Evolutionary conservation across 2,888 invertebrate species (phyloP).

Genomic region (Eustalomyia histrio): DNA sequence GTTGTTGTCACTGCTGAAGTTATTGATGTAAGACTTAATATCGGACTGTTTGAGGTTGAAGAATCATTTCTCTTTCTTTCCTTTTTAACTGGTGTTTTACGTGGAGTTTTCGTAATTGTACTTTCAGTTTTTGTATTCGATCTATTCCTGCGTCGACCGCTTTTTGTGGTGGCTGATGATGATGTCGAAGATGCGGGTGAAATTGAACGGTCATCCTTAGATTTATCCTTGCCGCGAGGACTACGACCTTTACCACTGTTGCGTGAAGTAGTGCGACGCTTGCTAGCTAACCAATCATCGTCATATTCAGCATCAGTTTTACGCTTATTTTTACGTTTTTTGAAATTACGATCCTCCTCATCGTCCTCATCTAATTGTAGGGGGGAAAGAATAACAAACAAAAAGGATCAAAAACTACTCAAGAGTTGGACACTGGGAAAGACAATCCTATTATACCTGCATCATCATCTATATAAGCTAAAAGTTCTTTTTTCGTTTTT

Average conservation of each 20-base stretch:
- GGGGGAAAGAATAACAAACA: slow-evolving; percentile 16
- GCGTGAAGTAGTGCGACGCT: slow-evolving; percentile 73
- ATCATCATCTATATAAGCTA: slow-evolving; percentile 79
- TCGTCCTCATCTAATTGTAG: slow-evolving; percentile 74
- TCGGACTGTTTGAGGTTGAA: slow-evolving; percentile 45
- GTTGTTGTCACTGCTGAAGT: slow-evolving; percentile 36
- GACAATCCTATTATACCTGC: slow-evolving; percentile 70
- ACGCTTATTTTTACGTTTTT: slow-evolving; percentile 76
- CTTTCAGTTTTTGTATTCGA: slow-evolving; percentile 50
- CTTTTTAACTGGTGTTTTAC: slow-evolving; percentile 75
- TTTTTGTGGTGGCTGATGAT: slow-evolving; percentile 71
- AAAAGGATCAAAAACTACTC: slow-evolving; percentile 22
- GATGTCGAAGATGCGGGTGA: slow-evolving; percentile 77
- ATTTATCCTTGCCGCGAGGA: slow-evolving; percentile 71
- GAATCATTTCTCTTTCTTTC: slow-evolving; percentile 72
- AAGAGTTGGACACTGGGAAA: not conserved
- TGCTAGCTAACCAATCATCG: slow-evolving; percentile 78
- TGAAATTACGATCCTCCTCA: slow-evolving; percentile 78
- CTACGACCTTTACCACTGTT: slow-evolving; percentile 75
- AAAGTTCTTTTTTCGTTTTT: slow-evolving; percentile 77
- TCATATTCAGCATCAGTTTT: slow-evolving; percentile 79
- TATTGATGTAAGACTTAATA: slow-evolving; percentile 34
- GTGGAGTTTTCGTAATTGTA: slow-evolving; percentile 69
- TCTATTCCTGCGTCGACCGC: slow-evolving; percentile 66
- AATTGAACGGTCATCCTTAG: slow-evolving; percentile 74